phyloP scores from a whole-genome alignment of 37 sponge, comb jelly and placozoan genomes.

The Hexactinellida sp. region DNA sequence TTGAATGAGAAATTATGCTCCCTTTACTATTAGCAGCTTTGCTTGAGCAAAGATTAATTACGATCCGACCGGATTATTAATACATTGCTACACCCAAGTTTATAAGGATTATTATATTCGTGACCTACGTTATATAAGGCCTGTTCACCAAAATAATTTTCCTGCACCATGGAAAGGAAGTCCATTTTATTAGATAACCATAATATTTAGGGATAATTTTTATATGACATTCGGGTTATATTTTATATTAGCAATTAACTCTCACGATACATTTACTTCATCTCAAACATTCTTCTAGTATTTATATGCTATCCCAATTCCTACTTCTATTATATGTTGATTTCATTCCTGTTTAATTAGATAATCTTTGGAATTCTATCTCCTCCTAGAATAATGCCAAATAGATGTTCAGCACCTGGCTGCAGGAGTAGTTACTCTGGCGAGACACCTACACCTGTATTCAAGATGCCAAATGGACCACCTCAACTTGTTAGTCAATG shows the following conservation, averaged over 20 bases:
- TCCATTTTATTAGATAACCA: background rate
- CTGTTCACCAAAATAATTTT: background rate
- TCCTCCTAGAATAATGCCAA: background rate
- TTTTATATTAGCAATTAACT: background rate
- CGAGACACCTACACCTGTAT: background rate
- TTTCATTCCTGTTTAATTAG: background rate
- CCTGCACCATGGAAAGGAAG: background rate
- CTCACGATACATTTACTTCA: background rate
- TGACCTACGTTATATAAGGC: background rate
- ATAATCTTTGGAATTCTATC: background rate
- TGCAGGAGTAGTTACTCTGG: background rate
- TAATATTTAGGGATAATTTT: background rate
- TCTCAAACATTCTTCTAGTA: background rate
- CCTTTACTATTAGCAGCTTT: no score
- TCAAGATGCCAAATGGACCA: background rate
- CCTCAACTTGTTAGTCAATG: background rate
- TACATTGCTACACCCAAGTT: no score
- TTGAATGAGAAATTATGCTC: no score
- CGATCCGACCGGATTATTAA: no score
- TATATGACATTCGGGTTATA: background rate
- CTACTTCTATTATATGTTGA: no score
- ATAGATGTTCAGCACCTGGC: background rate
- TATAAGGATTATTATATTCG: no score
- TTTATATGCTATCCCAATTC: no score
- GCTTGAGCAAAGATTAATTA: no score